Conservation (phyloP, 2,888 invertebrate genomes). For the Hypomecis punctinalis region DNA sequence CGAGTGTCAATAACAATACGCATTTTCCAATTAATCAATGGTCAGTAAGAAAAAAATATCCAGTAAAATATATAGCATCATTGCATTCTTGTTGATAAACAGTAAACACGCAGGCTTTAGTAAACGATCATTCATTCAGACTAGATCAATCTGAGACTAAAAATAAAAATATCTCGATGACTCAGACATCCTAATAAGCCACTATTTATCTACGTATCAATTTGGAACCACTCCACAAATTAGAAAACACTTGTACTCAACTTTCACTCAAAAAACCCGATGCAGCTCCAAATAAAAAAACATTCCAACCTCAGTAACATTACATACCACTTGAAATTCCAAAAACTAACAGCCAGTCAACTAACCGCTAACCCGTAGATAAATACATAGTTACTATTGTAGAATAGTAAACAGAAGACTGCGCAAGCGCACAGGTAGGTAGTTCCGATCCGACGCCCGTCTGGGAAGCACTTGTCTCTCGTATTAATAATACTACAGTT, state of each 20-base stretch:
- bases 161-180: too few relatives aligned
- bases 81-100: too few relatives aligned
- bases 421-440: slow-evolving; percentile 11
- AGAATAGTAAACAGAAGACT: slow-evolving; percentile 18
- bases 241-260: slow-evolving; percentile 7
- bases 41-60: too few relatives aligned
- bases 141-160: too few relatives aligned
- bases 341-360: slow-evolving; percentile 35
- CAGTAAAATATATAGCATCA: too few relatives aligned
- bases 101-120: too few relatives aligned
- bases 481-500: slow-evolving; percentile 19
- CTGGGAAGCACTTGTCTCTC: slow-evolving; percentile 27
- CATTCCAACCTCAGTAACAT: slow-evolving; percentile 24
- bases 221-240: neutral
- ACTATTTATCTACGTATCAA: neutral
- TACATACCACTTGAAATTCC: slow-evolving; percentile 41
- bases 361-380: slow-evolving; percentile 27
- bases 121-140: too few relatives aligned
- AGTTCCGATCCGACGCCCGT: slow-evolving; percentile 19
- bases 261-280: slow-evolving; percentile 16
- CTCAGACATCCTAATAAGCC: neutral
- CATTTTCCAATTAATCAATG: too few relatives aligned
- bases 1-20: too few relatives aligned
- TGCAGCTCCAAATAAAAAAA: slow-evolving; percentile 11
- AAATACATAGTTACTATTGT: slow-evolving; percentile 15